A percentile compares a stretch with the other conserved stretches of the same genome.
Conservation (phyloP, 1,140 invertebrate genomes). For the Heliothis subflexa region DNA sequence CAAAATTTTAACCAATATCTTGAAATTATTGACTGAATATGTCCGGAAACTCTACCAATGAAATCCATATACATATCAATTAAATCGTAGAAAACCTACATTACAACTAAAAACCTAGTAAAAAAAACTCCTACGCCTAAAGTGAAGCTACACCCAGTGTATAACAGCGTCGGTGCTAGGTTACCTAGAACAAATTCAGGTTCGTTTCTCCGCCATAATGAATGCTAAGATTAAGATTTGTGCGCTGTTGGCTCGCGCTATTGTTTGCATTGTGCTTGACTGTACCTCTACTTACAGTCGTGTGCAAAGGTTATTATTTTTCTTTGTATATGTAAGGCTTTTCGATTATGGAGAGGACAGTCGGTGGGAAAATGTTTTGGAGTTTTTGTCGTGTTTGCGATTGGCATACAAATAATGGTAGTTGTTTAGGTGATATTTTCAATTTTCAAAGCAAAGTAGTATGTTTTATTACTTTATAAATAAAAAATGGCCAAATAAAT, state of each 20-base stretch:
- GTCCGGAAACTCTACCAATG: no score
- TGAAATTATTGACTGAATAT: no score
- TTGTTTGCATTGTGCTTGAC: conserved; percentile 80
- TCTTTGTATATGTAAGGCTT: conserved; percentile 28
- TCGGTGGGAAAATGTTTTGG: background rate
- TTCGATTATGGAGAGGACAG: conserved; percentile 33
- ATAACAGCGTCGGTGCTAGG: conserved; percentile 62
- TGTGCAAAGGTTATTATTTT: conserved; percentile 36
- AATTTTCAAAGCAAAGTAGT: no score
- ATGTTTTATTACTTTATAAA: no score
- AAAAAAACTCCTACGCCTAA: background rate
- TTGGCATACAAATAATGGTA: no score
- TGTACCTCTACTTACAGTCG: conserved; percentile 64
- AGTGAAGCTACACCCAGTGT: conserved; percentile 66
- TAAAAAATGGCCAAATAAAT: no score
- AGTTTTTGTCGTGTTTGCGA: background rate
- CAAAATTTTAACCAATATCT: no score
- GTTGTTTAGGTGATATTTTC: no score
- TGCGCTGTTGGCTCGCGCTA: conserved; percentile 72
- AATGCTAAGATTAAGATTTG: conserved; percentile 85
- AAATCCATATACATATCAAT: no score
- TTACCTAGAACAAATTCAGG: conserved; percentile 82
- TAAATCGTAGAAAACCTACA: background rate
- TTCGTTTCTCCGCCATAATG: conserved; percentile 80
- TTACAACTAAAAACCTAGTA: background rate